Evolutionary conservation across 1,140 invertebrate species (phyloP).

Genomic region (Carposina sasakii): DNA sequence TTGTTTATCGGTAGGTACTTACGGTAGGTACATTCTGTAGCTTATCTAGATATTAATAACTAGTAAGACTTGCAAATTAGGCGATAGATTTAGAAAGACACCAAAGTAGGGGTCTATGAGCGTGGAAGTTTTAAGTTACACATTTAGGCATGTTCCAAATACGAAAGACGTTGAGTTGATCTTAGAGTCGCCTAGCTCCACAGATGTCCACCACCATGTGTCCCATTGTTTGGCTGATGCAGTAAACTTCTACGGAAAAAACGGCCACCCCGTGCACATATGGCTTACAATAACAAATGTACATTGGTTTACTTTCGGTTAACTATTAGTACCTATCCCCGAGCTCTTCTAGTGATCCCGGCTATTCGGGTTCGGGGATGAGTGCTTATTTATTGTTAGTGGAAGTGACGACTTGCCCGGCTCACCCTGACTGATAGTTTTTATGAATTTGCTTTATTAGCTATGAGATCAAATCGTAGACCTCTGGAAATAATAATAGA

Average conservation of each 20-base stretch:
- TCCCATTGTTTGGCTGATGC: slow-evolving; percentile 63
- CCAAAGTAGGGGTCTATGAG: neutral
- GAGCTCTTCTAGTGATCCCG: too few species aligned
- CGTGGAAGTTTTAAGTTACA: neutral
- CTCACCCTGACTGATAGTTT: too few species aligned
- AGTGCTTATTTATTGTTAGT: too few species aligned
- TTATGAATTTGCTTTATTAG: too few species aligned
- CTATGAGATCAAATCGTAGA: too few species aligned
- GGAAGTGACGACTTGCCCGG: too few species aligned
- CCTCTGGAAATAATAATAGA: too few species aligned
- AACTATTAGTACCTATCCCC: too few species aligned
- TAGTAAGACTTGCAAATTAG: neutral
- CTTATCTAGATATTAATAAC: neutral
- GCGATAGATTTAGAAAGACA: neutral
- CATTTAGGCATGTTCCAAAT: neutral
- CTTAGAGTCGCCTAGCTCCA: slow-evolving; percentile 13
- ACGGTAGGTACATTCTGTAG: neutral
- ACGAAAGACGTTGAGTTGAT: neutral
- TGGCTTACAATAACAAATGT: slow-evolving; percentile 70
- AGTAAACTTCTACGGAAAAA: slow-evolving; percentile 58
- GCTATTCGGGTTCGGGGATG: too few species aligned
- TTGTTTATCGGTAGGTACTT: too few species aligned
- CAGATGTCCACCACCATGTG: slow-evolving; percentile 59
- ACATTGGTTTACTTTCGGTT: too few species aligned
- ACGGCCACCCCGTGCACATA: slow-evolving; percentile 56